Evolutionary conservation across 2,113 vertebrate species (phyloP).

Genomic region (Salvelinus fontinalis): DNA sequence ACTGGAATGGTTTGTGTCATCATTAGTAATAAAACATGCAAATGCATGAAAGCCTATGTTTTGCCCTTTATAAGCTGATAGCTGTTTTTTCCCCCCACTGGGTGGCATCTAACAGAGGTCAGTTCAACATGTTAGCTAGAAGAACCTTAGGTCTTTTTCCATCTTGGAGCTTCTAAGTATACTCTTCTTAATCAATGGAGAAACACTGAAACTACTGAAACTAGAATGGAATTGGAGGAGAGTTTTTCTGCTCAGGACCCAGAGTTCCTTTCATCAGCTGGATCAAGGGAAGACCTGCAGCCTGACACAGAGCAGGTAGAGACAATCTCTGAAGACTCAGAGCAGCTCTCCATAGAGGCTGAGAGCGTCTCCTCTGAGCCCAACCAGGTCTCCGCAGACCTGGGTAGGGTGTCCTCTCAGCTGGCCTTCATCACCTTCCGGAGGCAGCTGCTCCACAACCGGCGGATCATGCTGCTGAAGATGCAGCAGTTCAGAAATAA

Average conservation of each 20-base stretch:
- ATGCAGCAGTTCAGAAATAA: conserved; percentile 13
- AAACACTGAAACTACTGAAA: not conserved
- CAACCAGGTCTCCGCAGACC: not conserved
- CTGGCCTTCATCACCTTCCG: conserved; percentile 29
- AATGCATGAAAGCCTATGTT: too few relatives aligned
- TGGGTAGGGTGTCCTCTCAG: not conserved
- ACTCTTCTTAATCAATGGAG: not conserved
- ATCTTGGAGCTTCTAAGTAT: too few relatives aligned
- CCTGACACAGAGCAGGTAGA: not conserved
- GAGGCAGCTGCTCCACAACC: conserved; percentile 46
- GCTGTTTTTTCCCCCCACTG: too few relatives aligned
- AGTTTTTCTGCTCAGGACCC: too few relatives aligned
- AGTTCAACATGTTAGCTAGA: too few relatives aligned
- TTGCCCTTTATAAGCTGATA: too few relatives aligned
- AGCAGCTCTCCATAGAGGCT: not conserved
- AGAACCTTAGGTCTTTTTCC: too few relatives aligned
- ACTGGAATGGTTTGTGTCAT: not conserved
- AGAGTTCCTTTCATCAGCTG: not conserved
- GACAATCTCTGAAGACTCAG: not conserved
- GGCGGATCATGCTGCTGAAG: conserved; percentile 36
- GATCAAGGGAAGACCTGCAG: not conserved
- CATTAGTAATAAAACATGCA: too few relatives aligned
- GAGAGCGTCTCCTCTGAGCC: not conserved
- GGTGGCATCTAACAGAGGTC: too few relatives aligned
- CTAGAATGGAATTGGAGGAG: too few relatives aligned